phyloP scores from a whole-genome alignment of 2,888 invertebrate species.

The Exocentrus adspersus region DNA sequence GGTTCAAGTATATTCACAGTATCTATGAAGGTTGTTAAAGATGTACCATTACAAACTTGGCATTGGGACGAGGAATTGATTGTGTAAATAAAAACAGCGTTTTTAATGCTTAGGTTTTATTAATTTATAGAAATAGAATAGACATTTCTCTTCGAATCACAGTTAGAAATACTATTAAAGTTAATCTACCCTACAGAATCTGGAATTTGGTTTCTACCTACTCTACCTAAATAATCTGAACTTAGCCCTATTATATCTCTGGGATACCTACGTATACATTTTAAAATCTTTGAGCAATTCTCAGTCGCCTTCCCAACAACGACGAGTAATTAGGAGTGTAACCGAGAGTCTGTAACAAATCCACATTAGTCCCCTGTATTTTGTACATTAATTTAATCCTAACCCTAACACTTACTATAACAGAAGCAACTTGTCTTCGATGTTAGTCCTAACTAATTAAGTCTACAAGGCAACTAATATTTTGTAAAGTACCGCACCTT shows the following conservation, averaged over 20 bases:
- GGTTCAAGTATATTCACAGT: too few species aligned
- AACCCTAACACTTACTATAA: conserved; percentile 26
- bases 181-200: conserved; percentile 40
- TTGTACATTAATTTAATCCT: conserved; percentile 20
- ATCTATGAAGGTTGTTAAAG: too few species aligned
- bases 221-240: conserved; percentile 28
- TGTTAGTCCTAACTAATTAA: conserved; percentile 26
- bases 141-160: conserved; percentile 57
- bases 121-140: conserved; percentile 55
- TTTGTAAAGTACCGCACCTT: conserved; percentile 37
- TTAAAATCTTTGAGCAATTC: not conserved
- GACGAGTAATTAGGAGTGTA: not conserved
- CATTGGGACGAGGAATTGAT: too few species aligned
- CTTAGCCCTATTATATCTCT: conserved; percentile 1
- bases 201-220: conserved; percentile 29
- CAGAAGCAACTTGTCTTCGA: conserved; percentile 24
- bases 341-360: conserved; percentile 5
- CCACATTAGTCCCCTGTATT: conserved; percentile 9
- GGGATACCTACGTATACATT: conserved; percentile 1
- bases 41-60: too few species aligned
- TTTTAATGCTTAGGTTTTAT: conserved; percentile 28
- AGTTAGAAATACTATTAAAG: conserved; percentile 57
- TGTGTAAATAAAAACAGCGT: not conserved
- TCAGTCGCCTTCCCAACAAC: not conserved
- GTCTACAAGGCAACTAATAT: conserved; percentile 46